These are phyloP conservation scores for Pyxicephalus adspersus DNA, from an alignment of 2,113 vertebrate species.

Conservation along the genomic window DNA sequence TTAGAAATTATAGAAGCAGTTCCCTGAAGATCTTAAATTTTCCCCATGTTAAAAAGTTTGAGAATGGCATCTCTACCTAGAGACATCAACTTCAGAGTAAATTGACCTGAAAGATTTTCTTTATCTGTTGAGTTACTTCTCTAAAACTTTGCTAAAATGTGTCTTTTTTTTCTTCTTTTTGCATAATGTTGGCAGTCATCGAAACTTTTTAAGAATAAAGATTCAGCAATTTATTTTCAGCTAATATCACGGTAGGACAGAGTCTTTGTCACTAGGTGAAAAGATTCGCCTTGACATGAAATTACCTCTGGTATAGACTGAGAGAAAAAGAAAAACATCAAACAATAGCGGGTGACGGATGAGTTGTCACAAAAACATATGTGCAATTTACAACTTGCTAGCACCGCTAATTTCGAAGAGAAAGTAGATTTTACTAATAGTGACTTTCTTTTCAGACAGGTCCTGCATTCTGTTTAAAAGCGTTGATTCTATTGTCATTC, in stretches of 20 bases:
- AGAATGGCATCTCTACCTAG: too few species aligned
- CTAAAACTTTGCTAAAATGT: background rate
- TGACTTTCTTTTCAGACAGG: constrained; percentile 35
- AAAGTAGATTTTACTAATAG: constrained; percentile 41
- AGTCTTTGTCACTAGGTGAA: constrained; percentile 35
- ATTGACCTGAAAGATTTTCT: too few species aligned
- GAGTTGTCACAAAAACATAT: constrained; percentile 50
- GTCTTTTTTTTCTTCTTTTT: background rate
- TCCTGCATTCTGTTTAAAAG: background rate
- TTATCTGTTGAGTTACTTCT: too few species aligned
- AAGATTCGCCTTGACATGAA: constrained; percentile 42
- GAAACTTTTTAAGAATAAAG: constrained; percentile 37
- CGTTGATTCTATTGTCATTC: background rate
- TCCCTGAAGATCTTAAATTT: too few species aligned
- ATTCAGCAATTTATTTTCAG: constrained; percentile 24
- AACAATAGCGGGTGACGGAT: constrained; percentile 47
- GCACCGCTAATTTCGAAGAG: constrained; percentile 59
- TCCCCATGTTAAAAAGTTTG: too few species aligned
- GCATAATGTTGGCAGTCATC: constrained; percentile 1
- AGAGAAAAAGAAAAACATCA: constrained; percentile 6
- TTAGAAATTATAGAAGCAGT: too few species aligned
- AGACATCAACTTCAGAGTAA: too few species aligned
- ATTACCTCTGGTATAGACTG: constrained; percentile 13
- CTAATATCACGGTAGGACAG: constrained; percentile 36
- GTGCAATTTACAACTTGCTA: constrained; percentile 33